Conservation (phyloP, 2,797 vertebrate species). For the Pelochelys cantorii region DNA sequence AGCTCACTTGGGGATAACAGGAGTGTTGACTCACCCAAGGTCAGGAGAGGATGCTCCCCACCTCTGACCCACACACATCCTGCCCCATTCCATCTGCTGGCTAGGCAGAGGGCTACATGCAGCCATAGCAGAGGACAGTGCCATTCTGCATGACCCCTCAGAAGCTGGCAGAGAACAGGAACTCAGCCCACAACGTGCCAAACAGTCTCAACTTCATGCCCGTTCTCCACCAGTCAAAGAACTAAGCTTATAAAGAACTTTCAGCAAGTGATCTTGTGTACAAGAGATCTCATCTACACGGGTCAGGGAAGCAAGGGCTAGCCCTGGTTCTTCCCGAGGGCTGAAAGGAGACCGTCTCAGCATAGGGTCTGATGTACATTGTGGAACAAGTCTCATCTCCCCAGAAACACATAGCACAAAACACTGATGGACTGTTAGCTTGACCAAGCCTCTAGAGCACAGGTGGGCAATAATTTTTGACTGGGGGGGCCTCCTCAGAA, state of each 20-base stretch:
- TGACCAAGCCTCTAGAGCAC: not conserved
- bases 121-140: accelerated
- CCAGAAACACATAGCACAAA: not conserved
- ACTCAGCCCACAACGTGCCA: conserved; percentile 7
- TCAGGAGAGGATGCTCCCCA: not conserved
- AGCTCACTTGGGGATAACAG: not conserved
- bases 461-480: too few species aligned
- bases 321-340: accelerated
- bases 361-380: not conserved
- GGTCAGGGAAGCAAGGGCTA: not conserved
- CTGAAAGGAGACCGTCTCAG: not conserved
- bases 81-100: not conserved
- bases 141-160: not conserved
- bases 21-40: conserved; percentile 28
- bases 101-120: not conserved
- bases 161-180: not conserved
- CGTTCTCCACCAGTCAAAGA: not conserved
- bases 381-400: not conserved
- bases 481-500: too few species aligned
- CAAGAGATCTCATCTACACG: accelerated
- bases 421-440: not conserved
- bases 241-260: not conserved
- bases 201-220: conserved; percentile 22
- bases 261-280: not conserved
- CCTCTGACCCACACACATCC: not conserved